These are phyloP conservation scores for Prochilodus magdalenae DNA, from an alignment of 2,113 vertebrate genomes.

Conservation along the genomic window DNA sequence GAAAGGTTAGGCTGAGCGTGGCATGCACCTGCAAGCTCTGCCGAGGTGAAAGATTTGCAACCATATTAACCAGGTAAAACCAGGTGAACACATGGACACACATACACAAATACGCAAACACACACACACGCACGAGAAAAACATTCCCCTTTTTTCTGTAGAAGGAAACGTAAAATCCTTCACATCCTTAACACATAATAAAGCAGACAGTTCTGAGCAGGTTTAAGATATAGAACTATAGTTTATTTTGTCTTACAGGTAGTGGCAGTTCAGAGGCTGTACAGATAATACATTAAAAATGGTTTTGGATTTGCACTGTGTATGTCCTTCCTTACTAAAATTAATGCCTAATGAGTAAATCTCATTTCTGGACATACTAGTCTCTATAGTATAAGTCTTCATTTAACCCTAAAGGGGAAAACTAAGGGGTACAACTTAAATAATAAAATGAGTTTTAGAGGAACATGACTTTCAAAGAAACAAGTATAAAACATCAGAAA, in stretches of 20 bases:
- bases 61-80: conserved; percentile 9
- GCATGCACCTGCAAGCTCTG: conserved; percentile 52
- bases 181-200: no score
- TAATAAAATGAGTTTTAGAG: no score
- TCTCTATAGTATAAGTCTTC: no score
- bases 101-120: conserved; percentile 46
- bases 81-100: no score
- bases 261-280: not conserved
- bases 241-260: conserved; percentile 24
- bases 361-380: no score
- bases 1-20: conserved; percentile 39
- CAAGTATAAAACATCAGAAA: no score
- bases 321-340: no score
- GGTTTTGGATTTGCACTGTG: no score
- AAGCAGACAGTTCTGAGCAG: not conserved
- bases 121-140: conserved; percentile 54
- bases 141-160: not conserved
- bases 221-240: not conserved
- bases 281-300: not conserved
- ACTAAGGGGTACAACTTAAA: no score
- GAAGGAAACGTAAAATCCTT: not conserved
- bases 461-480: no score
- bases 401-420: no score
- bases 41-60: not conserved
- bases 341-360: no score